phyloP scores from a whole-genome alignment of 2,113 vertebrate genomes.

The Podocnemis expansa region DNA sequence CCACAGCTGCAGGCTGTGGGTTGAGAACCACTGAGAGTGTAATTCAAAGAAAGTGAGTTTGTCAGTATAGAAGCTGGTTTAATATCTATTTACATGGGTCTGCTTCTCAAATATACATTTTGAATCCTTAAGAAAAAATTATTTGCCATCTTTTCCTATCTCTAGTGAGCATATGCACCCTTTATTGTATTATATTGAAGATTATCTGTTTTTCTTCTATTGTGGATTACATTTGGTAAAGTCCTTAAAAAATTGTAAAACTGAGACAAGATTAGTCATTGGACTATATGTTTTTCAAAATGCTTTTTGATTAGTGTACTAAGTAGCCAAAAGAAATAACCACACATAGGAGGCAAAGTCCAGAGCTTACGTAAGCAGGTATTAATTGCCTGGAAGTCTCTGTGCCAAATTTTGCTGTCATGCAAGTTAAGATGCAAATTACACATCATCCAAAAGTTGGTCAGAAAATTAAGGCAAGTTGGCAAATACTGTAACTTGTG shows the following conservation, averaged over 20 bases:
- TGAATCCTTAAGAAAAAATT: not conserved
- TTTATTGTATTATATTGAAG: not conserved
- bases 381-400: not conserved
- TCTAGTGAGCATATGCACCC: not conserved
- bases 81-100: not conserved
- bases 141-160: not conserved
- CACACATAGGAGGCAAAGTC: not conserved
- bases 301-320: not conserved
- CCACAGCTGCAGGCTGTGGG: too few relatives aligned
- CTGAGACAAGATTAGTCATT: not conserved
- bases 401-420: fast-evolving
- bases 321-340: not conserved
- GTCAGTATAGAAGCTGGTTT: not conserved
- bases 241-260: not conserved
- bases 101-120: not conserved
- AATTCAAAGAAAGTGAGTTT: not conserved
- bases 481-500: fast-evolving
- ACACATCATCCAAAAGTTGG: not conserved
- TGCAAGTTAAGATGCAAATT: not conserved
- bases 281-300: not conserved
- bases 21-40: not conserved
- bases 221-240: not conserved
- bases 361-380: not conserved
- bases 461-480: not conserved
- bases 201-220: not conserved